Evolutionary conservation across 1,140 invertebrate species (phyloP).

Genomic region (Limonius californicus): DNA sequence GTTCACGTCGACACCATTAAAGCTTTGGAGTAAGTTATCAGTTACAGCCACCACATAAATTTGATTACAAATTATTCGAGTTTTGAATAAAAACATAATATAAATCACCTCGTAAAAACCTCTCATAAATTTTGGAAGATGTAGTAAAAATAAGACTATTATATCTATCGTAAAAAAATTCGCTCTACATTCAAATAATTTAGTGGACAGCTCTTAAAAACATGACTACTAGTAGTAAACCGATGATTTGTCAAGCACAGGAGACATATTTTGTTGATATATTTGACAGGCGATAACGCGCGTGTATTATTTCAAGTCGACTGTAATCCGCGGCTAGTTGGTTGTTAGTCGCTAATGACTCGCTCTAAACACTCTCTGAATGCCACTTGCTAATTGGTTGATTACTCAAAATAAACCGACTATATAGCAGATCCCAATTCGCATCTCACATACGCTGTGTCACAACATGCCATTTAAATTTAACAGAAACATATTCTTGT

Average conservation of each 20-base stretch:
- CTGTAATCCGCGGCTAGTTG: conserved; percentile 23
- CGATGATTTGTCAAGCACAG: conserved; percentile 28
- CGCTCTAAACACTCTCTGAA: conserved; percentile 21
- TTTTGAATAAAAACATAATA: too few species aligned
- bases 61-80: too few species aligned
- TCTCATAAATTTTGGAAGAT: too few species aligned
- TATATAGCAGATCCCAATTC: background rate
- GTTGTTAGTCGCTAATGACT: conserved; percentile 30
- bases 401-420: conserved; percentile 28
- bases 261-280: conserved; percentile 28
- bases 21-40: too few species aligned
- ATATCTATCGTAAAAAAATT: too few species aligned
- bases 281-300: conserved; percentile 33
- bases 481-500: background rate
- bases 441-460: background rate
- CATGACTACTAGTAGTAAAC: conserved; percentile 12
- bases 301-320: conserved; percentile 29
- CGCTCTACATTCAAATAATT: too few species aligned
- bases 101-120: too few species aligned
- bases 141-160: too few species aligned
- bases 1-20: too few species aligned
- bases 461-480: background rate
- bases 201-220: too few species aligned
- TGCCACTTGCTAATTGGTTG: conserved; percentile 26
- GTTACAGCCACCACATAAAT: too few species aligned